Base-by-base conservation (phyloP, 1,140 invertebrate genomes). In the Platorchestia sp. region DNA sequence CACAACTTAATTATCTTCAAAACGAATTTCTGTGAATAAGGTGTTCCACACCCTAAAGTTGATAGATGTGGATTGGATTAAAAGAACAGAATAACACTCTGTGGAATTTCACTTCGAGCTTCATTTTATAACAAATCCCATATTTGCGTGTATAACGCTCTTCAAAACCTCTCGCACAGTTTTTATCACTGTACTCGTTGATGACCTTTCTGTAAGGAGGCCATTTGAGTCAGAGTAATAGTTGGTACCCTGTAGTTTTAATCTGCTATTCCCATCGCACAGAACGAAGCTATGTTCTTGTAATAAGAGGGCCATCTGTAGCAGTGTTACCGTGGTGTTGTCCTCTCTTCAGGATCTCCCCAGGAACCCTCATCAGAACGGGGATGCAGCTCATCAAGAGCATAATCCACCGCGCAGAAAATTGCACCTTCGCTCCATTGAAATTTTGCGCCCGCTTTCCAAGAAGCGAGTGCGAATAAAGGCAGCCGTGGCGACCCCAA, bases 381-480 rank as follows among this genome's bases (percentile, higher is more conserved):
- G 16, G 45, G 91, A 93, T 93, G 91, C 91, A 93, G 45, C 91
- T 93, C 91, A 93, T 93, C 91, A 93, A 40, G 19, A 44, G 41
- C 10, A 47, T 93, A 93, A 93, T 93, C 91, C 45, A 44, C 91
- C 41, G 91, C 40, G 44, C 45, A 93, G 91, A 93, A 93, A 93
- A 93, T 93, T 93, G 91, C 91, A 40, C 91, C 91, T 93, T 93
- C 91, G 45, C 43, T 93, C 45, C 44, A 93, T 93, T 93, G 91
- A 93, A 93, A 93, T 44, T 93, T 93, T 27, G 91, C 14, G 91
- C 40, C 43, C 91, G 43, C 91, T 45, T 93, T 93, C 87, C 87
- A 41, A 90, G 87, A 90, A 14, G 87, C 42, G 91, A 5, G 36
- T 45, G 91, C 44, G 91, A 93, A 93, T 93, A 93, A 93, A 89